Base-by-base conservation (phyloP, 2,113 vertebrate genomes). In the Cottus gobio region DNA sequence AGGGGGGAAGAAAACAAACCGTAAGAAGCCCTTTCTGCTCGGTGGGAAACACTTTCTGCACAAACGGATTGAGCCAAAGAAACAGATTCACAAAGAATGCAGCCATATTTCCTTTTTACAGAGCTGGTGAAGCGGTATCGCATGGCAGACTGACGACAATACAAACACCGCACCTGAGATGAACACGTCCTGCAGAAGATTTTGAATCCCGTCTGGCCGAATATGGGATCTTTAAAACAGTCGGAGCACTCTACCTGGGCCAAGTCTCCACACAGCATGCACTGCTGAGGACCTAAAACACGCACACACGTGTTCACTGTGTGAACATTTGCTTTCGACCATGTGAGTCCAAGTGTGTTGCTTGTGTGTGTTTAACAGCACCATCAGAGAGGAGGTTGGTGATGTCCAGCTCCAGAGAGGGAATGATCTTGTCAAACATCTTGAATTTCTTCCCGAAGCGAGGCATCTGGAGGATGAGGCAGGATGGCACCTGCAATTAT, bases 381-480 rank as follows among this genome's bases (percentile, higher is more conserved):
- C 97, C 96, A 78, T 96, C 93, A 28, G 93, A 93, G 26, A 98
- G 94, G 37, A 98, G 94, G 71, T 95, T 94, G 0, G 96, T 97
- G 75, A 98, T 83, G 86, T 98, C 96, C 84, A 98, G 90, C 89
- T 97, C 95, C 83, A 97, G 70, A 22, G 97, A 97, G 0, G 97
- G 97, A 63, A 97, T 89, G 61, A 98, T 98, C 90, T 97, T 98
- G 37, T 95, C 95, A 89, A 97, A 98, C 96, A 98, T 97, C 89
- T 98, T 98, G 81, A 97, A 98, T 57, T 96, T 95, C 90, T 97
- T 98, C 36, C 97, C 97, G 66, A 96, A 97, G 15, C 97, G 96
- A 0, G 97, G 97, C 96, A 97, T 97, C 90, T 97, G 97, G 61
- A 98, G 95, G 62, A 98, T 97, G 87, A 98, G 95, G 79, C 97